Percentiles rank a stretch among this genome's conserved stretches.
Evolutionary conservation across 2,888 invertebrate species (phyloP).

Genomic region (Plagodis dolabraria): DNA sequence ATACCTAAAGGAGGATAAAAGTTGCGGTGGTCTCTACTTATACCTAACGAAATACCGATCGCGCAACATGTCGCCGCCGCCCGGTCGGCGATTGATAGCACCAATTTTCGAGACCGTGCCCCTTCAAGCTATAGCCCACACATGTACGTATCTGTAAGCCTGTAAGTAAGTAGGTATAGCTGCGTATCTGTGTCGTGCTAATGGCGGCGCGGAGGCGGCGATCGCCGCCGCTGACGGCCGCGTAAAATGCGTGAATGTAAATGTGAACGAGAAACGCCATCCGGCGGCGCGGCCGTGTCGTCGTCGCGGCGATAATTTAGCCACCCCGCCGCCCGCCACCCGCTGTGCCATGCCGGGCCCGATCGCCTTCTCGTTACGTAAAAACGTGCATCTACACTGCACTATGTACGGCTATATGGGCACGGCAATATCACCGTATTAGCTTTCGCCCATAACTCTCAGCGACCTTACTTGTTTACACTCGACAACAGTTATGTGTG

Average conservation of each 20-base stretch:
- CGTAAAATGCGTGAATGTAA: slow-evolving; percentile 68
- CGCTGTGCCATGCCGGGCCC: slow-evolving; percentile 32
- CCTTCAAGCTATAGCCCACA: slow-evolving; percentile 50
- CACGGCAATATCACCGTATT: slow-evolving; percentile 36
- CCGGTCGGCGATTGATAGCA: slow-evolving; percentile 59
- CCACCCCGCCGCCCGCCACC: slow-evolving; percentile 46
- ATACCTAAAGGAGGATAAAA: too few relatives aligned
- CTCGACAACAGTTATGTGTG: slow-evolving; percentile 32
- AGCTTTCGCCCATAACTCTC: slow-evolving; percentile 48
- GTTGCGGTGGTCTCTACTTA: background rate
- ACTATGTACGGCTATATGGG: slow-evolving; percentile 30
- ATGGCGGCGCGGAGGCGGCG: slow-evolving; percentile 62
- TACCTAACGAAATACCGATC: slow-evolving; percentile 25
- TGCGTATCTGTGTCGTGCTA: slow-evolving; percentile 57
- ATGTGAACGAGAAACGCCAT: slow-evolving; percentile 52
- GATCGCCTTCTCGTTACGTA: slow-evolving; percentile 50
- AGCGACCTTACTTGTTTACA: slow-evolving; percentile 30
- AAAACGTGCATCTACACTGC: slow-evolving; percentile 56
- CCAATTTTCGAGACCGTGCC: slow-evolving; percentile 61
- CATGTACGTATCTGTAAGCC: background rate
- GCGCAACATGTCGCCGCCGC: slow-evolving; percentile 47
- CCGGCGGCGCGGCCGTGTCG: slow-evolving; percentile 32
- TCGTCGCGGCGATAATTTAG: slow-evolving; percentile 51
- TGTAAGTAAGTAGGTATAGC: background rate
- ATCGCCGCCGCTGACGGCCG: slow-evolving; percentile 60